Conservation (phyloP, 2,797 vertebrate species). For the Pteropus rufus region DNA sequence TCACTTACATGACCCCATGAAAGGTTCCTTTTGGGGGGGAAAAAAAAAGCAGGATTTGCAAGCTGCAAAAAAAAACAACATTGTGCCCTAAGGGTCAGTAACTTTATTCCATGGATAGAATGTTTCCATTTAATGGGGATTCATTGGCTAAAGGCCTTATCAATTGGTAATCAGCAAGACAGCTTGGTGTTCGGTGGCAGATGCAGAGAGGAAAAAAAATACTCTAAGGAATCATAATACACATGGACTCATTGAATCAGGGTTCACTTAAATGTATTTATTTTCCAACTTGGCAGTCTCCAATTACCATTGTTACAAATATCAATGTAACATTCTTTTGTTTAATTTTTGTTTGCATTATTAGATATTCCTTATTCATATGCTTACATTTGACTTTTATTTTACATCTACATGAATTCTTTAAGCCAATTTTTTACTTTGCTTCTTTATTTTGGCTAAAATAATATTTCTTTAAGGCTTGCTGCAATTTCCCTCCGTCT, state of each 20-base stretch:
- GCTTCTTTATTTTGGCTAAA: constrained; percentile 49
- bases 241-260: constrained; percentile 4
- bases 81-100: constrained; percentile 11
- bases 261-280: neutral
- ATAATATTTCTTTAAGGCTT: constrained; percentile 4
- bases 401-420: constrained; percentile 3
- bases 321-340: neutral
- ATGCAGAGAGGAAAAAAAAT: neutral
- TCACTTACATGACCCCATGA: constrained; percentile 35
- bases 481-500: neutral
- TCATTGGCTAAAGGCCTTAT: neutral
- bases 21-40: neutral
- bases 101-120: constrained; percentile 40
- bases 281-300: constrained; percentile 32
- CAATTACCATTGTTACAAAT: neutral
- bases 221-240: neutral
- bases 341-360: constrained; percentile 8
- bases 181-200: neutral
- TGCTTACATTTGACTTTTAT: neutral
- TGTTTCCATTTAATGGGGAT: constrained; percentile 15
- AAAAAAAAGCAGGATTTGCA: neutral
- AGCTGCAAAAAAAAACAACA: neutral
- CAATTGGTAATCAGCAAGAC: neutral
- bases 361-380: neutral
- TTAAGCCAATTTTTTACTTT: neutral